phyloP scores from a whole-genome alignment of 2,888 invertebrate genomes.

The Nemotelus nigrinus region DNA sequence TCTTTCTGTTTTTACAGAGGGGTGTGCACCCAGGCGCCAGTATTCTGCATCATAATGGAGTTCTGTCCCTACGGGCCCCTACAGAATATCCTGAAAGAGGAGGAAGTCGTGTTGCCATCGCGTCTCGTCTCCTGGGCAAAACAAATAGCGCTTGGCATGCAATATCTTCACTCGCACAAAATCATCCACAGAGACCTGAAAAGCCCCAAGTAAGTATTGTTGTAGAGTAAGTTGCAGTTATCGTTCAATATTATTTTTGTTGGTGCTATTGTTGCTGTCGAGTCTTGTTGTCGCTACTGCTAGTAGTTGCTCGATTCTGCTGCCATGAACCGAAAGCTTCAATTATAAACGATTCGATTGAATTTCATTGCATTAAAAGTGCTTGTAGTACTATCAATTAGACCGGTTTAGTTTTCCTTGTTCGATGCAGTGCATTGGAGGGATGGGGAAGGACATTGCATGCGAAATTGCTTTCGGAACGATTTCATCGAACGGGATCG shows the following conservation, averaged over 20 bases:
- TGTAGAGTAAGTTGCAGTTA: not conserved
- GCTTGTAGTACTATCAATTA: conserved; percentile 29
- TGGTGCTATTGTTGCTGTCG: not conserved
- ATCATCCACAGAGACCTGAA: conserved; percentile 99
- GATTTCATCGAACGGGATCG: conserved; percentile 30
- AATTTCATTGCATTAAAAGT: not conserved
- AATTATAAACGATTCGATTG: conserved; percentile 1
- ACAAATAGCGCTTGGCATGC: conserved; percentile 96
- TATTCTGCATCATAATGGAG: conserved; percentile 97
- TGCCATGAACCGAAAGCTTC: conserved; percentile 6
- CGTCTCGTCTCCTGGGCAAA: conserved; percentile 92
- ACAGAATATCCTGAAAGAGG: conserved; percentile 87
- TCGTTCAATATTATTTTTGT: no score
- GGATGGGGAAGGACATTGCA: not conserved
- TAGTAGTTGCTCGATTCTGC: not conserved
- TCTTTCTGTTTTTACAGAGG: conserved; percentile 71
- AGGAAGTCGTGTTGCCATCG: conserved; percentile 84
- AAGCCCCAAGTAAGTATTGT: conserved; percentile 91
- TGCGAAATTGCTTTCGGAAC: conserved; percentile 18
- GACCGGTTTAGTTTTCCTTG: not conserved
- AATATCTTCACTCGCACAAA: conserved; percentile 93
- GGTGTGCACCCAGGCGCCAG: conserved; percentile 91
- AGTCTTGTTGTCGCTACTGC: not conserved
- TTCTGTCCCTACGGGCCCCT: conserved; percentile 96
- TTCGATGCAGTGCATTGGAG: not conserved